Evolutionary conservation across 2,888 invertebrate genomes (phyloP).

Genomic region (Sphaeridia pumilis): DNA sequence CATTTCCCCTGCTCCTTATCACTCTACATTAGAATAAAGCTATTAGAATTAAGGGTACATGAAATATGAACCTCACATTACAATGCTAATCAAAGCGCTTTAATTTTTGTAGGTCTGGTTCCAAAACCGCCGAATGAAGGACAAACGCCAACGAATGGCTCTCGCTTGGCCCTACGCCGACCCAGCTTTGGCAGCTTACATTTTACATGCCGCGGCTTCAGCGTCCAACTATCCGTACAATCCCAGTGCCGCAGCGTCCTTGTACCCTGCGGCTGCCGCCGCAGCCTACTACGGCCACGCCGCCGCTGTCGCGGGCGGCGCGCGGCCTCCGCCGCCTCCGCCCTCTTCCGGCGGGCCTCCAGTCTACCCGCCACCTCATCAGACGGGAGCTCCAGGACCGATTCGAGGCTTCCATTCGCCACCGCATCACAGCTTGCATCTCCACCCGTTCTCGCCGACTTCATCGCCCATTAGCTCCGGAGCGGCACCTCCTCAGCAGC

Average conservation of each 20-base stretch:
- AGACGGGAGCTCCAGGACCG: slow-evolving; percentile 36
- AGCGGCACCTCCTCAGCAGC: slow-evolving; percentile 21
- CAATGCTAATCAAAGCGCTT: not conserved
- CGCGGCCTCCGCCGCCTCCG: slow-evolving; percentile 45
- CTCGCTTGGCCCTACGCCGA: slow-evolving; percentile 94
- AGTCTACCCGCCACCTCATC: slow-evolving; percentile 35
- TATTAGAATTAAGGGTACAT: not conserved
- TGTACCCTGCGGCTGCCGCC: slow-evolving; percentile 40
- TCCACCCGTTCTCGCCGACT: slow-evolving; percentile 22
- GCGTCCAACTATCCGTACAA: slow-evolving; percentile 47
- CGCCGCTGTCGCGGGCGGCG: slow-evolving; percentile 46
- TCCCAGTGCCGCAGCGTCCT: slow-evolving; percentile 42
- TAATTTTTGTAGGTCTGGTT: slow-evolving; percentile 77
- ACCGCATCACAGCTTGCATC: slow-evolving; percentile 31
- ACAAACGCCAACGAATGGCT: slow-evolving; percentile 88
- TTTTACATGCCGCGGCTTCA: slow-evolving; percentile 72
- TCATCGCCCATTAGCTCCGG: slow-evolving; percentile 17
- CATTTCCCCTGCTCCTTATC: not conserved
- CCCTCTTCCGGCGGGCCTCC: slow-evolving; percentile 30
- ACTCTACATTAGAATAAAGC: not conserved
- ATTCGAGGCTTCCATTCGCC: slow-evolving; percentile 37
- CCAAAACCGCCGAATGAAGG: slow-evolving; percentile 92
- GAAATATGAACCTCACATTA: not conserved
- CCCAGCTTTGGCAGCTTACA: slow-evolving; percentile 81
- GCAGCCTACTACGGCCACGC: slow-evolving; percentile 29